Base-by-base conservation (phyloP, 2,113 vertebrate genomes). In the Misgurnus mizolepis region DNA sequence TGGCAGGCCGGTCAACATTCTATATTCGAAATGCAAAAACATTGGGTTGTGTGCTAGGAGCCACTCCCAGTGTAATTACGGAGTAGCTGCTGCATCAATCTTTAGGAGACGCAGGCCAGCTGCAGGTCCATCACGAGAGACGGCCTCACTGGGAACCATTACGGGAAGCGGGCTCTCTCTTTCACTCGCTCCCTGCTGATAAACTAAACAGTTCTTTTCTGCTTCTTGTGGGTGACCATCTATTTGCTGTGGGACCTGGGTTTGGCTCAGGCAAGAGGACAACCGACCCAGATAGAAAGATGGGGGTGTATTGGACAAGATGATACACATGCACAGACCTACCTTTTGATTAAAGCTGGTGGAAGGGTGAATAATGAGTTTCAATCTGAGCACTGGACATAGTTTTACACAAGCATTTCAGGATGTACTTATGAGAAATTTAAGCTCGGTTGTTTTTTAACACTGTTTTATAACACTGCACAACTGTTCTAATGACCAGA, bases 361-460 rank as follows among this genome's bases (percentile, higher is more conserved):
- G 10, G 7, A 47, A 47, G 6, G 45, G 45, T 6, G 45, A 47
- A 47, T 7, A 47, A 47, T 61, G 15, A 71, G 55, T 50, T 56
- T 64, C 47, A 82, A 72, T 83, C 76, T 79, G 56, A 80, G 89
- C 88, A 88, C 88, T 89, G 90, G 86, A 86, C 60, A 80, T 55
- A 67, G 60, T 71, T 84, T 68, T 58, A 53, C 47, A 39, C 27
- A 71, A 47, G 4, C 58, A 58, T 72, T 72, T 58, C 6, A 5
- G 39, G 9, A 39, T 60, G 17, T 18, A 14, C 70, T 73, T 22
- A 60, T 41, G 22, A 69, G 67, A 69, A 50, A 56, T 55, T 40
- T 5, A 66, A 27, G 34, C 40, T 79, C n/a, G 60, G 15, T 14
- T 67, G 49, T 66, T 80, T 45, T 77, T 58, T 47, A 64, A 79